Evolutionary conservation across 2,113 vertebrate genomes (phyloP), one percentile per base, ranked within the genome.

Genomic region (Gallinago undulata): DNA sequence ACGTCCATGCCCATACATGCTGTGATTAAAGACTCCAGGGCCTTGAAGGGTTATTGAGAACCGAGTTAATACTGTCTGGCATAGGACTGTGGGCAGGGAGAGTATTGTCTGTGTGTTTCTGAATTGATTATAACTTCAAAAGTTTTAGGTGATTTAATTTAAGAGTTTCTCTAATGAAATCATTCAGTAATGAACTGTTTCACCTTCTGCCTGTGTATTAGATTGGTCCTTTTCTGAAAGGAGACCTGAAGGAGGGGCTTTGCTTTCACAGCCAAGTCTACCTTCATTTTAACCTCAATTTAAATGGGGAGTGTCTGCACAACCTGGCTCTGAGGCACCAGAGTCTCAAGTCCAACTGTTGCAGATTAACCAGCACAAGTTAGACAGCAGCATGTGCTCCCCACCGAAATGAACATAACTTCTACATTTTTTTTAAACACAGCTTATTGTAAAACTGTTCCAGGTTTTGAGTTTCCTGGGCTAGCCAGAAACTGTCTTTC

Each of bases 121-220:
- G 50, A 90, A 59, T 64, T 70, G 84, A 47, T 70, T 85, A 82
- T 27, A 82, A 93, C 84, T 79, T 93, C 84, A 87, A 47, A 92
- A 74, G 67, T 51, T 84, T 70, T 51, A 30, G 22, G 2, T 41
- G 19, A 45, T 60, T 80, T 82, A 78, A 89, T 50, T 78, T 89
- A 37, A 48, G 77, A 77, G 66, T 51, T 83, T 55, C n/a, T 43
- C 14, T 82, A 67, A 50, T 91, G 33, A 87, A 79, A 89, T 84
- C 79, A 66, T 39, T 59, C 51, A 23, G 56, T 83, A 87, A 84
- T 83, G 51, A 75, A 70, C 76, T 78, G 37, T 55, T 81, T 64
- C 10, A n/a, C 35, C 47, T 74, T 83, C 70, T 72, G 25, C 53
- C 77, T 86, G 43, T 75, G 91, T 68, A 81, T 78, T 67, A 86